phyloP scores from a whole-genome alignment of 30 jellyfish, hydroid and myxozoan species.

The Cassiopea xamachana region DNA sequence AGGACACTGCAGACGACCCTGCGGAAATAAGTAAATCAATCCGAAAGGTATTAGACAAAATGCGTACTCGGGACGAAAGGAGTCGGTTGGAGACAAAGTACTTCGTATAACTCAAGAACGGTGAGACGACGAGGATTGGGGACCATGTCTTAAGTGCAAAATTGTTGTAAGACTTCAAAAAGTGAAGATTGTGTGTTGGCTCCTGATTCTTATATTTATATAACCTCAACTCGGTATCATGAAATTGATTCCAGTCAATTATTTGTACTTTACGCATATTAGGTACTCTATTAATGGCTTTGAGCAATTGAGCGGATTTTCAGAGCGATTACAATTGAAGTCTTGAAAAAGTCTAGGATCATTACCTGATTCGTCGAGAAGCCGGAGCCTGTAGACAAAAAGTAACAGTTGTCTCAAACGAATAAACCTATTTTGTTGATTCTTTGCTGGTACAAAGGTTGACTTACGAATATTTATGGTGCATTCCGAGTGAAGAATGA shows the following conservation, averaged over 20 bases:
- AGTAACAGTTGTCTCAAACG: not conserved
- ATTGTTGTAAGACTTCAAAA: constrained; percentile 5
- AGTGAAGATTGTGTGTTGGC: not conserved
- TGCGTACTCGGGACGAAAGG: constrained; percentile 1
- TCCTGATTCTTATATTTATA: not conserved
- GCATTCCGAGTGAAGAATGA: not conserved
- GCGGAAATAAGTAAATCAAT: not conserved
- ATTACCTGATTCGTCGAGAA: constrained; percentile 6
- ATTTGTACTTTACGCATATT: not conserved
- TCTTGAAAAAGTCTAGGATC: constrained; percentile 10
- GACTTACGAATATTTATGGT: not conserved
- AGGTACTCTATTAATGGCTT: not conserved
- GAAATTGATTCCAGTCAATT: not conserved
- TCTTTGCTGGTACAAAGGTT: constrained; percentile 16
- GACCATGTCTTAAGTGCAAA: not conserved
- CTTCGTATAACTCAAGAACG: not conserved
- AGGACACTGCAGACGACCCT: not conserved
- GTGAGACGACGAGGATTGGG: not conserved
- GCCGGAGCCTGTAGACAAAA: not conserved
- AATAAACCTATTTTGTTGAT: not conserved
- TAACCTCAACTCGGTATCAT: not conserved
- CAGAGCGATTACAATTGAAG: constrained; percentile 3
- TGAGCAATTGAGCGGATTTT: not conserved
- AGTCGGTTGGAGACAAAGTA: constrained; percentile 3
- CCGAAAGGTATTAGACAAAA: not conserved